A percentile compares a stretch with the other conserved stretches of the same genome.
Evolutionary conservation across 2,113 vertebrate genomes (phyloP).

Genomic region (Natator depressus): DNA sequence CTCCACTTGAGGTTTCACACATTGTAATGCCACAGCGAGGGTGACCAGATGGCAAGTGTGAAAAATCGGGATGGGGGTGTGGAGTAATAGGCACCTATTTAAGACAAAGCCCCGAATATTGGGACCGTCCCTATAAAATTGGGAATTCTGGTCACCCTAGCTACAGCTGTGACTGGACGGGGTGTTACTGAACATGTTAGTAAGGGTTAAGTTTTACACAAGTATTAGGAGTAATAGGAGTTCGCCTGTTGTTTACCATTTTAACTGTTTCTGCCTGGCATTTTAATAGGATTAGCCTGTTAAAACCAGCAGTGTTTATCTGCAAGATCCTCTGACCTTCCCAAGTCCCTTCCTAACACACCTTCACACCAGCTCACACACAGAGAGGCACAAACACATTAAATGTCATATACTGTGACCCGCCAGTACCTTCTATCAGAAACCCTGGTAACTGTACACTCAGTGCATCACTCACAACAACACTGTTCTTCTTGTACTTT

Average conservation of each 20-base stretch:
- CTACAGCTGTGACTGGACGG: fast-evolving
- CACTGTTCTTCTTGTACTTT: neutral
- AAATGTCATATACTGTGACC: neutral
- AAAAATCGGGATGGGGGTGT: no score
- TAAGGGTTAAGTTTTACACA: neutral
- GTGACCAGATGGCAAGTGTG: no score
- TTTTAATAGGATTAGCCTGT: neutral
- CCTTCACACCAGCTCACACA: neutral
- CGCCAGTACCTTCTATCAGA: neutral
- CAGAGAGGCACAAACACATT: neutral
- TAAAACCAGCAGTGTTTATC: neutral
- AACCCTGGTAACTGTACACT: neutral
- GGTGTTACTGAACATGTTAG: neutral
- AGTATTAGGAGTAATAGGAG: neutral
- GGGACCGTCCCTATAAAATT: no score
- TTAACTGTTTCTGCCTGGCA: neutral
- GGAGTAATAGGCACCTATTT: no score
- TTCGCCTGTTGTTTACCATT: neutral
- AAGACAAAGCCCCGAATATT: no score
- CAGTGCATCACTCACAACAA: neutral
- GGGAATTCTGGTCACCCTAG: no score
- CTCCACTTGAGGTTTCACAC: neutral
- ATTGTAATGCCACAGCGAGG: neutral
- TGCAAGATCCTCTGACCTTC: neutral
- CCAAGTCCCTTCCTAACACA: neutral